These are phyloP conservation scores for Petaurus breviceps DNA, from an alignment of 2,113 vertebrate species.

Conservation along the genomic window DNA sequence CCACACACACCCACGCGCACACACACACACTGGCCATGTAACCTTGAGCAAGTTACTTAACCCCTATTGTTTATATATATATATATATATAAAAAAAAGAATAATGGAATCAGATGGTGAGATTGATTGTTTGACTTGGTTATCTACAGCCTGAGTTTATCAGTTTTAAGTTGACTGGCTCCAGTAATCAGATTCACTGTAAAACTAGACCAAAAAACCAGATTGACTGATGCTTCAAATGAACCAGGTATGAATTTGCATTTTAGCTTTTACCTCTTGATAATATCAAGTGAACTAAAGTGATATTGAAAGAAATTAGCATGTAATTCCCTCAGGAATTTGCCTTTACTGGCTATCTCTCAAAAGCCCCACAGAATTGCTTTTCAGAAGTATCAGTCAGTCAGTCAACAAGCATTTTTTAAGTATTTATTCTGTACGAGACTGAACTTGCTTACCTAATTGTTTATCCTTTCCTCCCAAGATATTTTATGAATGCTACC, in stretches of 20 bases:
- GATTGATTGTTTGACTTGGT: not conserved
- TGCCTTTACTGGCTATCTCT: not conserved
- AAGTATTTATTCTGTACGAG: not conserved
- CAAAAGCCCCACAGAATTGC: not conserved
- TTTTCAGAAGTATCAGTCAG: not conserved
- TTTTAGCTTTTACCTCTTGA: not conserved
- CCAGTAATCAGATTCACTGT: not conserved
- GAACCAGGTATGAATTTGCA: not conserved
- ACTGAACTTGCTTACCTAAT: not conserved
- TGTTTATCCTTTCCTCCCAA: not conserved
- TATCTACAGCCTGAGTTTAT: not conserved
- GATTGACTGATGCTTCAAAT: not conserved
- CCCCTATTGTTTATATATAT: no score
- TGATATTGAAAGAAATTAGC: not conserved
- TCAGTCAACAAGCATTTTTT: not conserved
- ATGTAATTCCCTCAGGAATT: not conserved
- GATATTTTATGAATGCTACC: not conserved
- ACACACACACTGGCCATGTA: no score
- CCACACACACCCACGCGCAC: no score
- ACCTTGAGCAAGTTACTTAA: no score
- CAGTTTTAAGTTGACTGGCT: not conserved
- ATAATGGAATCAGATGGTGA: not conserved
- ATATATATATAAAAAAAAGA: no score
- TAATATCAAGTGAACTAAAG: not conserved
- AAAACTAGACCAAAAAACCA: not conserved